These are phyloP conservation scores for Hydroisotoma schaefferi DNA, from an alignment of 2,888 invertebrate genomes.

Conservation along the genomic window DNA sequence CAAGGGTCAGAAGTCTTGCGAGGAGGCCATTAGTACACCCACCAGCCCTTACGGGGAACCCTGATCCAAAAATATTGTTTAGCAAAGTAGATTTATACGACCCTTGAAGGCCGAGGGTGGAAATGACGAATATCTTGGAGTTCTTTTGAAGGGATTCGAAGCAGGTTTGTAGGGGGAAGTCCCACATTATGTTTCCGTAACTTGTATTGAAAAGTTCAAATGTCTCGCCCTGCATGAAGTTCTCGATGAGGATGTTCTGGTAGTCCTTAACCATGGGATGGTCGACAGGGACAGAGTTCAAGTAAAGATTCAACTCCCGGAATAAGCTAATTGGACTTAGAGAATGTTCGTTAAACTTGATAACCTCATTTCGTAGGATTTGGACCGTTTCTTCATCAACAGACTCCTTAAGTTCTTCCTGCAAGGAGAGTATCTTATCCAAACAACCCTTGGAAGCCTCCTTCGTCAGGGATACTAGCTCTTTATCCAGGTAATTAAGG, in stretches of 20 bases:
- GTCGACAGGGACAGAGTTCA: not conserved
- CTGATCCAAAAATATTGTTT: slow-evolving; percentile 30
- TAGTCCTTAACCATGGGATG: too few relatives aligned
- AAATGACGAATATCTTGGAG: slow-evolving; percentile 19
- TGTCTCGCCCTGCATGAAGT: not conserved
- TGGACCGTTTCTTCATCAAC: not conserved
- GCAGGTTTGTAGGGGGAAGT: too few relatives aligned
- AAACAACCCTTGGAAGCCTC: not conserved
- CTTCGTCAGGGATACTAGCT: not conserved
- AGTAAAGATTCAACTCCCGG: not conserved
- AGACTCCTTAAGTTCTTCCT: not conserved
- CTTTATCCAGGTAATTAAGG: not conserved
- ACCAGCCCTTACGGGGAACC: slow-evolving; percentile 22
- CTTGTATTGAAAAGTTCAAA: not conserved
- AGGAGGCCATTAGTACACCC: slow-evolving; percentile 24
- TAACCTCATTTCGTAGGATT: not conserved
- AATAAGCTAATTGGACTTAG: not conserved
- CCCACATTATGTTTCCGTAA: not conserved
- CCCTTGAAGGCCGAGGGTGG: slow-evolving; percentile 21
- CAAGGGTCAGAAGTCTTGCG: slow-evolving; percentile 13
- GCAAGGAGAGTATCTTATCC: not conserved
- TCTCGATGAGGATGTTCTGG: not conserved
- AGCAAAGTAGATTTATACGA: slow-evolving; percentile 27
- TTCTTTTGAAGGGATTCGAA: not conserved
- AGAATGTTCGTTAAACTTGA: not conserved